Base-by-base conservation (phyloP, 1,140 invertebrate species). In the Capitella teleta region DNA sequence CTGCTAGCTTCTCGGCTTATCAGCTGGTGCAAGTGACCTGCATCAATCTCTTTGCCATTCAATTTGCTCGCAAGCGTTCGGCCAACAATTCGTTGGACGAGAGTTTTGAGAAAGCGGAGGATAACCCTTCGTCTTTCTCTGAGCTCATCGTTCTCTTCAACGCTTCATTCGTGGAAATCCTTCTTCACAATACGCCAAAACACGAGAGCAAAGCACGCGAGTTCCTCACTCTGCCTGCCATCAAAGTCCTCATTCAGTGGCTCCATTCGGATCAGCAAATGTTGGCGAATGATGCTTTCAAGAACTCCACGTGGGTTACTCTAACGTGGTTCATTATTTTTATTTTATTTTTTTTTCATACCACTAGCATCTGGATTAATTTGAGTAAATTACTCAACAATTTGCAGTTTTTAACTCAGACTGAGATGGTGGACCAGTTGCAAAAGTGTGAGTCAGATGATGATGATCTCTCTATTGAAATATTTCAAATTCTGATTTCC, bases 181-280 rank as follows among this genome's bases (percentile, higher is more conserved):
- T 86, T 56, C 67, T 87, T 34, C 72, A 49, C 76, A 83, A 56
- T 79, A 85, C 65, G 78, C 68, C 68, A 1, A 64, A 64, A 49
- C 81, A 18, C 70, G 82, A 54, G 75, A 78, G 59, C 60, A 79
- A 70, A 64, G 66, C 57, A 67, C 77, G 55, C 14, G 77, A 81
- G 32, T 84, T 81, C 62, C 79, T 80, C 52, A 82, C 82, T 24
- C 70, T 87, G 53, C 83, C 85, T 68, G 50, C 71, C 79, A 82
- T 87, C 50, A 85, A 85, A 74, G 73, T 86, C 47, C 76, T 82
- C 59, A 72, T 86, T 60, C 79, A 83, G 56, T 87, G 84, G 83
- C 69, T 84, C 47, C 64, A 69, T 49, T 68, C 77, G 32, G 76
- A 81, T 54, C 77, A 78, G 2, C 68, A 72, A 38, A 66, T 79